phyloP scores from a whole-genome alignment of 2,888 invertebrate species.

The Agonopterix alstromeriana region DNA sequence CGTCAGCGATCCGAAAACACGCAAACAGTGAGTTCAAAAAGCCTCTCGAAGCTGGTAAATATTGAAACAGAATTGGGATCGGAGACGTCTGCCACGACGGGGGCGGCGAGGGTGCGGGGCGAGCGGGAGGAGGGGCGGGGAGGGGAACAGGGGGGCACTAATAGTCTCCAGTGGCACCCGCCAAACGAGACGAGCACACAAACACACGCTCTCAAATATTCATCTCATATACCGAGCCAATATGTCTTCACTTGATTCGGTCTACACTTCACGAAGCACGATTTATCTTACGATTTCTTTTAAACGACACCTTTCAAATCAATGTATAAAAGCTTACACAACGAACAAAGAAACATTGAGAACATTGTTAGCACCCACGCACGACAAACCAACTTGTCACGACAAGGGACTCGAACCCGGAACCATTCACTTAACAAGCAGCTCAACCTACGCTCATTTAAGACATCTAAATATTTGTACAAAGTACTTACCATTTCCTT shows the following conservation, averaged over 20 bases:
- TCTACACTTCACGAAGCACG: slow-evolving; percentile 4
- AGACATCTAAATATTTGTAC: background rate
- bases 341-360: slow-evolving; percentile 2
- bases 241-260: slow-evolving; percentile 27
- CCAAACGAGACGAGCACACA: slow-evolving; percentile 64
- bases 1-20: slow-evolving; percentile 75
- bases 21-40: slow-evolving; percentile 75
- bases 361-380: slow-evolving; percentile 3
- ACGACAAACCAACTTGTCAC: slow-evolving; percentile 2
- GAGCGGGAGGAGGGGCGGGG: slow-evolving; percentile 18
- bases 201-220: slow-evolving; percentile 64
- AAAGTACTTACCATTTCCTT: slow-evolving; percentile 79
- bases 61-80: slow-evolving; percentile 75
- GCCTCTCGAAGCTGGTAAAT: slow-evolving; percentile 75
- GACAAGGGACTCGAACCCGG: slow-evolving; percentile 1
- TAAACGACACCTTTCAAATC: background rate
- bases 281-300: background rate
- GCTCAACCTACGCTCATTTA: slow-evolving; percentile 3
- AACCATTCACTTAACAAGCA: slow-evolving; percentile 5
- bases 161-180: slow-evolving; percentile 76
- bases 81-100: slow-evolving; percentile 56
- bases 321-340: background rate
- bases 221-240: slow-evolving; percentile 52
- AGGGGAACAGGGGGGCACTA: slow-evolving; percentile 35
- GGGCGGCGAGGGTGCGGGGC: slow-evolving; percentile 22